Conservation (phyloP, 30 jellyfish, hydroid and myxozoan species). For the Pelagia noctiluca region DNA sequence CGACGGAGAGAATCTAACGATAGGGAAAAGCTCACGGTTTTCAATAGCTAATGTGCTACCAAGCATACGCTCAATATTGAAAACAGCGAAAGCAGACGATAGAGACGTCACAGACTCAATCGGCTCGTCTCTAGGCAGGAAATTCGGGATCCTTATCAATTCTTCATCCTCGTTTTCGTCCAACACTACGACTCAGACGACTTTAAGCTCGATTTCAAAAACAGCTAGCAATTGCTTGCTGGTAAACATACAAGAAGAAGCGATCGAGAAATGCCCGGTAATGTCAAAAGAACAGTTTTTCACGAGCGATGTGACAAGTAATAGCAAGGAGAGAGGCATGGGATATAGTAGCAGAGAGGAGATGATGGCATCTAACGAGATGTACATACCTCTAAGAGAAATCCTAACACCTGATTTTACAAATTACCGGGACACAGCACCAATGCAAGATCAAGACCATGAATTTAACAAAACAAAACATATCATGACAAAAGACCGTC, state of each 20-base stretch:
- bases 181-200: not conserved
- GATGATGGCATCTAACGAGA: too few relatives aligned
- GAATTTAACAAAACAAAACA: too few relatives aligned
- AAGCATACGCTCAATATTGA: slow-evolving; percentile 34
- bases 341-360: not conserved
- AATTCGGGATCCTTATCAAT: slow-evolving; percentile 11
- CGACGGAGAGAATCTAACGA: slow-evolving; percentile 1
- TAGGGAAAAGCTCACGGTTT: not conserved
- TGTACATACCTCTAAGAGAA: too few relatives aligned
- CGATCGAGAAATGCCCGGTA: not conserved
- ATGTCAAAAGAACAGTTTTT: too few relatives aligned
- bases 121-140: slow-evolving; percentile 17
- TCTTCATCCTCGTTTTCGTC: slow-evolving; percentile 1
- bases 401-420: too few relatives aligned
- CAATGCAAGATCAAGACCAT: too few relatives aligned
- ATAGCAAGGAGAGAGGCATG: not conserved
- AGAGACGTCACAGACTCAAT: slow-evolving; percentile 24
- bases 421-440: too few relatives aligned
- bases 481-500: too few relatives aligned
- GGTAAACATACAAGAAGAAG: not conserved
- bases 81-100: slow-evolving; percentile 14
- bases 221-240: not conserved
- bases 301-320: not conserved
- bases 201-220: not conserved
- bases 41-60: slow-evolving; percentile 25